A percentile compares a stretch with the other conserved stretches of the same genome.
phyloP scores from a whole-genome alignment of 2,888 invertebrate genomes.

The Nomada fucata region DNA sequence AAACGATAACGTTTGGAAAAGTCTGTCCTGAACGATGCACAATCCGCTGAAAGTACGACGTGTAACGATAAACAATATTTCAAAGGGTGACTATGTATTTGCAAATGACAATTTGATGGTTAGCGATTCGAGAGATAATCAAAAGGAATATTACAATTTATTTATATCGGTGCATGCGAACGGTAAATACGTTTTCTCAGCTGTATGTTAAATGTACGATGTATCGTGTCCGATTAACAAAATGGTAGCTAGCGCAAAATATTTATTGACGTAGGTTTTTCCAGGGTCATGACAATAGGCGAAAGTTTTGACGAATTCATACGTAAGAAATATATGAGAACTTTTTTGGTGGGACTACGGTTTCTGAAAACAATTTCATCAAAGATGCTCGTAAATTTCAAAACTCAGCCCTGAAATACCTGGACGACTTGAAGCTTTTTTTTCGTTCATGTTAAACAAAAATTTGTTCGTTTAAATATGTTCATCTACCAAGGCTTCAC shows the following conservation, averaged over 20 bases:
- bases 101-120: slow-evolving; percentile 31
- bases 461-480: slow-evolving; percentile 8
- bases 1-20: slow-evolving; percentile 23
- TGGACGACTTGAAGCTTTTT: slow-evolving; percentile 29
- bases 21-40: slow-evolving; percentile 37
- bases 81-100: background rate
- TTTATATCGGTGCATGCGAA: slow-evolving; percentile 43
- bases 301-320: slow-evolving; percentile 37
- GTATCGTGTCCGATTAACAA: slow-evolving; percentile 39
- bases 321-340: background rate
- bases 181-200: slow-evolving; percentile 39
- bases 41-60: slow-evolving; percentile 55
- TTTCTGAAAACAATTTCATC: background rate
- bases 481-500: slow-evolving; percentile 8
- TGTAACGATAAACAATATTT: slow-evolving; percentile 25
- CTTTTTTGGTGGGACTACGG: background rate
- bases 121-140: slow-evolving; percentile 54
- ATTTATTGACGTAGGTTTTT: slow-evolving; percentile 57
- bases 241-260: slow-evolving; percentile 50
- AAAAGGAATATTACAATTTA: slow-evolving; percentile 45
- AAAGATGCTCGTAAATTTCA: slow-evolving; percentile 26
- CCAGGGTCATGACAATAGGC: slow-evolving; percentile 32
- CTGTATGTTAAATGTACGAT: slow-evolving; percentile 53
- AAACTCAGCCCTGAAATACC: slow-evolving; percentile 29
- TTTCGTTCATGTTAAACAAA: slow-evolving; percentile 23